Evolutionary conservation across 2,113 vertebrate species (phyloP), one percentile per base, ranked within the genome.

Genomic region (Taurulus bubalis): DNA sequence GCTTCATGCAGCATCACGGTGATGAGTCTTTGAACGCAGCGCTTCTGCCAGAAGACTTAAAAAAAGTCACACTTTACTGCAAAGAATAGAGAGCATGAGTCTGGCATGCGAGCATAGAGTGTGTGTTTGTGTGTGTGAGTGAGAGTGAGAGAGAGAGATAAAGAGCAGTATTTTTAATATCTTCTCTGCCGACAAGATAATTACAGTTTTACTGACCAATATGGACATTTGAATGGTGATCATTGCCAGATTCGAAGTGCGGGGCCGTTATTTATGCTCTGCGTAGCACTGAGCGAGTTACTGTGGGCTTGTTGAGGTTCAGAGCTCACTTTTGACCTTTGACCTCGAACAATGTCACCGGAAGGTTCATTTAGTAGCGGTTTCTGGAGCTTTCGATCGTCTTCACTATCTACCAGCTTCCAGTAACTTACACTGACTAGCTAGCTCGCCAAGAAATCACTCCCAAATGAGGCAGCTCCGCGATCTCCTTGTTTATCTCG

Each of bases 1-100:
- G 56, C 34, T 60, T 87, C 18, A 85, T 65, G 38, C 71, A 28
- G 77, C 53, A 62, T 82, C 75, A 56, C 59, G 65, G 32, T 63
- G 56, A 83, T 53, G 65, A 24, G 51, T n/a, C 56, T 66, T 49
- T 89, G 51, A 86, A 66, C 10, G 12, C 55, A 8, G 49, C 34
- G n/a, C 26, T 22, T 49, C 38, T 83, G 65, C 66, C 55, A 65
- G 67, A 68, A 49, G 69, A 71, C 40, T 40, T 11, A 42, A 42
- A 45, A 68, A 71, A 81, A 73, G 56, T 82, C 79, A 64, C 51
- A 53, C 11, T 58, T 77, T 49, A 15, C 56, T 75, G 26, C 26
- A 34, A 32, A 34, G 18, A 77, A 32, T 9, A 49, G 38, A 56
- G 36, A 62, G 51, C 15, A 26, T 22, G 32, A 71, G 40, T 71